Conservation (phyloP, 2,888 invertebrate species). For the Agrochola lychnidis region DNA sequence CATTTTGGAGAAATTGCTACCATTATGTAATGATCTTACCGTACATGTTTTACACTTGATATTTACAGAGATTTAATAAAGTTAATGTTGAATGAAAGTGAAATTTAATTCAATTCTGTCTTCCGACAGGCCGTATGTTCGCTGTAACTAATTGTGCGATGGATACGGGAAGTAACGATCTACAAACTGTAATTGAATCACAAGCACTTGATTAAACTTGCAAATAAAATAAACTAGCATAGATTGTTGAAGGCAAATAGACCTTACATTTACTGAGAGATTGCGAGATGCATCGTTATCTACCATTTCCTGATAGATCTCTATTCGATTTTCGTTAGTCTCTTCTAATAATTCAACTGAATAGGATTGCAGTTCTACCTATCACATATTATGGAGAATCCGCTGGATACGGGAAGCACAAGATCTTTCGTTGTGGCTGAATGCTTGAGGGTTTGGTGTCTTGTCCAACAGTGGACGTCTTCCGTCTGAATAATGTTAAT, state of each 20-base stretch:
- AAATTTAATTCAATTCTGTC: conserved; percentile 55
- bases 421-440: not conserved
- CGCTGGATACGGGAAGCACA: not conserved
- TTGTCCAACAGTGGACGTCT: not conserved
- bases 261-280: conserved; percentile 11
- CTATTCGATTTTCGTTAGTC: not conserved
- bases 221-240: conserved; percentile 44
- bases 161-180: conserved; percentile 43
- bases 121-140: conserved; percentile 43
- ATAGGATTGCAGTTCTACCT: not conserved
- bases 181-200: conserved; percentile 42
- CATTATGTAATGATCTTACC: conserved; percentile 73
- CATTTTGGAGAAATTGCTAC: conserved; percentile 79
- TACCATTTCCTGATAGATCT: not conserved
- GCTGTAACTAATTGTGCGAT: conserved; percentile 39
- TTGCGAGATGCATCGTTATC: not conserved
- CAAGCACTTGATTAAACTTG: conserved; percentile 47
- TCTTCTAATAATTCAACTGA: not conserved
- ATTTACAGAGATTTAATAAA: conserved; percentile 55
- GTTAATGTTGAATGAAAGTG: conserved; percentile 57
- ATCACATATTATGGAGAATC: not conserved
- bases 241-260: conserved; percentile 24
- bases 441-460: not conserved
- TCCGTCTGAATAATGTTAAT: not conserved
- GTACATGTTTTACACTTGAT: conserved; percentile 66